Percentiles rank a stretch among this genome's conserved stretches.
These are phyloP conservation scores for Netelia inedita DNA, from an alignment of 2,888 invertebrate genomes.

Conservation along the genomic window DNA sequence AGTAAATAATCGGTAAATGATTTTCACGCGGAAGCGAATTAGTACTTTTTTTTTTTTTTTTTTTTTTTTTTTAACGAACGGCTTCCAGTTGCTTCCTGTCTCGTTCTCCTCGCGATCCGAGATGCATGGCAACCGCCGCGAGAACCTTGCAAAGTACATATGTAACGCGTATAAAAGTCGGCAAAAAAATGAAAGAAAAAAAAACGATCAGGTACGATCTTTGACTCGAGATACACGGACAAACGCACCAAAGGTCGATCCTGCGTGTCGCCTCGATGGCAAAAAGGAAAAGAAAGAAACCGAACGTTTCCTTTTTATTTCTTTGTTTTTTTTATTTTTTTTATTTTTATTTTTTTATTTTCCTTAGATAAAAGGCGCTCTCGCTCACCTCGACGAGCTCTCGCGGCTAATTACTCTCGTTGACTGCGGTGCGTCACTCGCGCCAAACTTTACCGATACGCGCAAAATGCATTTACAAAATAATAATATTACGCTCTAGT, in stretches of 20 bases:
- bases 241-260: slow-evolving; percentile 31
- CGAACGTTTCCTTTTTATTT: slow-evolving; percentile 13
- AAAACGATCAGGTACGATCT: slow-evolving; percentile 16
- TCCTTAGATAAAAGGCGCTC: slow-evolving; percentile 34
- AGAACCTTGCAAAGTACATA: slow-evolving; percentile 22
- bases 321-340: slow-evolving; percentile 1
- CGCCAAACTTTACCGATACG: not conserved
- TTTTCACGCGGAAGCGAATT: not conserved
- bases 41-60: not conserved
- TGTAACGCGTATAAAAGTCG: slow-evolving; percentile 18
- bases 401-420: slow-evolving; percentile 41
- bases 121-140: not conserved
- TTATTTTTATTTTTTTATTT: slow-evolving; percentile 25
- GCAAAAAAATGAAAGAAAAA: not conserved
- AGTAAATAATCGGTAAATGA: not conserved
- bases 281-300: not conserved
- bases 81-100: slow-evolving; percentile 48
- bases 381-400: slow-evolving; percentile 55
- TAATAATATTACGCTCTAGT: not conserved
- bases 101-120: slow-evolving; percentile 18
- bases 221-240: not conserved
- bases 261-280: not conserved
- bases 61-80: not conserved
- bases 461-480: not conserved
- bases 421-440: slow-evolving; percentile 6